Evolutionary conservation across 2,888 invertebrate species (phyloP).

Genomic region (Troides aeacus): DNA sequence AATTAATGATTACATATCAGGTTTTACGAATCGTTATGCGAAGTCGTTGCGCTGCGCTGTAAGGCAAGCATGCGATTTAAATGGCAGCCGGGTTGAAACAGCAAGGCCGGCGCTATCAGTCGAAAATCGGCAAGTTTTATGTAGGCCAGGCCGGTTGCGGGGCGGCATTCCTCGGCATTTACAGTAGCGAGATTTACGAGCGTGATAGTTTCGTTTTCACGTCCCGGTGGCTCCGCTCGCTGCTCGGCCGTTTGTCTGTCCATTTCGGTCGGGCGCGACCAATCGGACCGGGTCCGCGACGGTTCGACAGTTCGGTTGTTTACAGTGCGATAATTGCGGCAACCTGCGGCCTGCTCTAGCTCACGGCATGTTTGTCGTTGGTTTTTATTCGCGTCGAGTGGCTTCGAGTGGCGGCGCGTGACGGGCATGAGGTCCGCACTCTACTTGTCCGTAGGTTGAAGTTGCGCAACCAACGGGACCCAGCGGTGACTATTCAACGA

Average conservation of each 20-base stretch:
- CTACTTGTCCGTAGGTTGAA: constrained; percentile 56
- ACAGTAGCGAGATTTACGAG: constrained; percentile 67
- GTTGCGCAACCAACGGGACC: constrained; percentile 65
- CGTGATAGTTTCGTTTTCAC: constrained; percentile 74
- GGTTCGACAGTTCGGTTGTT: constrained; percentile 53
- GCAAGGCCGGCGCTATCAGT: constrained; percentile 72
- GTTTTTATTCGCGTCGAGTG: constrained; percentile 48
- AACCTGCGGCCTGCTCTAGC: constrained; percentile 38
- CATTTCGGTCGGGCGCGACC: constrained; percentile 55
- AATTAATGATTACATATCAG: too few relatives aligned
- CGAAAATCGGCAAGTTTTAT: constrained; percentile 72
- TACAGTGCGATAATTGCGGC: constrained; percentile 37
- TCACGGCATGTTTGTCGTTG: constrained; percentile 47
- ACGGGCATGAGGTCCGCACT: constrained; percentile 50
- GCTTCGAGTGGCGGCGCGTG: constrained; percentile 53
- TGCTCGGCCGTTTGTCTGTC: constrained; percentile 60
- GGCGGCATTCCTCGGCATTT: constrained; percentile 65
- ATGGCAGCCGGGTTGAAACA: constrained; percentile 63
- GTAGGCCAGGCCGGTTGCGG: constrained; percentile 62
- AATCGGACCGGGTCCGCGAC: constrained; percentile 46
- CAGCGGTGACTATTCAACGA: constrained; percentile 59
- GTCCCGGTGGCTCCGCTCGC: constrained; percentile 63
- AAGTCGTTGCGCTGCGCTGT: constrained; percentile 61
- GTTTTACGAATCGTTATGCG: constrained; percentile 23
- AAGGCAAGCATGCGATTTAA: constrained; percentile 63